A percentile compares a stretch with the other conserved stretches of the same genome.
Evolutionary conservation across 2,113 vertebrate species (phyloP).

Genomic region (Eulacestoma nigropectus): DNA sequence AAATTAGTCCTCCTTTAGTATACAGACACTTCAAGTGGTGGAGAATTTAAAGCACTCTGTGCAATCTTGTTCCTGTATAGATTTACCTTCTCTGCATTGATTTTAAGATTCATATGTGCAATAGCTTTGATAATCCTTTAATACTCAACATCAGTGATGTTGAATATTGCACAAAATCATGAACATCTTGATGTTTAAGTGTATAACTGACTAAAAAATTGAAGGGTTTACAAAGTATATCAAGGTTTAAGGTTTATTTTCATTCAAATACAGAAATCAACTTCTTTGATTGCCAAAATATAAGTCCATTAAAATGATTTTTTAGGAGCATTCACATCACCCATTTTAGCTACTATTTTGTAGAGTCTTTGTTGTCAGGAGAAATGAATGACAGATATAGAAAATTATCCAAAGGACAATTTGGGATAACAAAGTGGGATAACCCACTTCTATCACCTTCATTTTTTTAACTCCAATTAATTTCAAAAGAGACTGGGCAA

Average conservation of each 20-base stretch:
- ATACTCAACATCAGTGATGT: not conserved
- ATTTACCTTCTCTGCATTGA: not conserved
- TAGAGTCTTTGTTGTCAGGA: not conserved
- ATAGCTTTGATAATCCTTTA: not conserved
- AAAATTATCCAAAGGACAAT: not conserved
- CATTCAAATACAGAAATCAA: not conserved
- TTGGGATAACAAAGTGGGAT: no score
- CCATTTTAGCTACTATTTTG: not conserved
- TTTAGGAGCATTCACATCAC: not conserved
- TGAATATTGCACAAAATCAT: not conserved
- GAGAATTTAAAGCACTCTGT: not conserved
- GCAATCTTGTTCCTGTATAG: not conserved
- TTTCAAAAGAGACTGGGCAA: not conserved
- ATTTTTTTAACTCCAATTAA: not conserved
- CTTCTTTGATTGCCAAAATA: not conserved
- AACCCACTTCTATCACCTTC: not conserved
- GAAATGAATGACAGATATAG: not conserved
- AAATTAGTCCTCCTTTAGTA: not conserved
- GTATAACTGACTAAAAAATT: not conserved
- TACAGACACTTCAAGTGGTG: not conserved
- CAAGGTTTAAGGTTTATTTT: not conserved
- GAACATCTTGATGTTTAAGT: not conserved
- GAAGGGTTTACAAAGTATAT: not conserved
- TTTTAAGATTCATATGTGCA: not conserved
- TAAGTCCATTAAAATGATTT: not conserved